A percentile compares a stretch with the other conserved stretches of the same genome.
Conservation (phyloP, 2,113 vertebrate genomes). For the Callipepla californica region DNA sequence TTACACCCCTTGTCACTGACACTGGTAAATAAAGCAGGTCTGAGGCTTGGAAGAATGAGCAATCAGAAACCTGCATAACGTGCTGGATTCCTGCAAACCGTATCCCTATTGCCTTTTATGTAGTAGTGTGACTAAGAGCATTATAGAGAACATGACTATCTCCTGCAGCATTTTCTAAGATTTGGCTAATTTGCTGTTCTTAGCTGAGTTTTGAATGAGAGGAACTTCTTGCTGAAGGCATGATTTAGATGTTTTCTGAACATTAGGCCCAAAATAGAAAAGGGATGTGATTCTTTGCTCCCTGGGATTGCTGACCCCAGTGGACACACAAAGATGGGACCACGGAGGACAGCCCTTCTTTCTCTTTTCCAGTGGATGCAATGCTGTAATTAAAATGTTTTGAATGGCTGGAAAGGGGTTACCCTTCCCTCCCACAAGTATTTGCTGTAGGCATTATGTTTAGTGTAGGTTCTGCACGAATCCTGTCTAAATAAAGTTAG, state of each 20-base stretch:
- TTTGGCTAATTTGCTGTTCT: fast-evolving
- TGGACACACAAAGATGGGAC: background rate
- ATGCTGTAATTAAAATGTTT: background rate
- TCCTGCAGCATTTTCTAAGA: background rate
- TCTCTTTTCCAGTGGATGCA: background rate
- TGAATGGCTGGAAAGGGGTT: background rate
- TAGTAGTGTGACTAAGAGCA: background rate
- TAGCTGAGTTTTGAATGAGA: background rate
- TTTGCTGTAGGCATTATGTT: background rate
- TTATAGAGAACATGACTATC: fast-evolving
- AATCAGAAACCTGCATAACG: background rate
- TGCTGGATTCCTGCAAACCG: fast-evolving
- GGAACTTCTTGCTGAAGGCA: fast-evolving
- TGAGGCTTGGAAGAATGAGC: background rate
- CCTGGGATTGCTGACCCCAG: background rate
- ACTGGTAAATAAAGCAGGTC: background rate
- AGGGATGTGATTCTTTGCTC: background rate
- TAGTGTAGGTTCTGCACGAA: background rate
- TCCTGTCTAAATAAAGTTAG: background rate
- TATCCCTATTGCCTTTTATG: background rate
- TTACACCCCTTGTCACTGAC: background rate
- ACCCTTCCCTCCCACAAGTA: fast-evolving
- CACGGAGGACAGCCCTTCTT: background rate
- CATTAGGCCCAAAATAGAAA: fast-evolving
- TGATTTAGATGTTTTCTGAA: background rate